Evolutionary conservation across 2,888 invertebrate genomes (phyloP), one percentile per base, ranked within the genome.

Genomic region (Spialia ferax): DNA sequence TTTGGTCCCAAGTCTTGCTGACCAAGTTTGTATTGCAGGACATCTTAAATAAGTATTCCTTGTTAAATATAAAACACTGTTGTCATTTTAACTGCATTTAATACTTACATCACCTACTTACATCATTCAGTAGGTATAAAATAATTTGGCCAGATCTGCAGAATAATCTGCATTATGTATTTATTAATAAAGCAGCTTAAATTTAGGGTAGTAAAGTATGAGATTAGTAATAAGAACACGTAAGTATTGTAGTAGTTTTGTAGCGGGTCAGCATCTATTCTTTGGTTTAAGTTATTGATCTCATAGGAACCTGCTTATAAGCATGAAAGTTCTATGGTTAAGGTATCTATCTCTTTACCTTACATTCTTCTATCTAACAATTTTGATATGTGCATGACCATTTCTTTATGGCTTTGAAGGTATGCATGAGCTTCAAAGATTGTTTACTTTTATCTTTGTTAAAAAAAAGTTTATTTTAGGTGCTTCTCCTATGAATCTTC

Each of bases 401-500:
- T 57, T 48, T 59, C 54, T 62, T 65, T 63, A 69, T 59, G 55
- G 64, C 72, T 74, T 69, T n/a, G 54, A 62, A 67, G 63, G 68
- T 55, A 35, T 75, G 77, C 75, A 77, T 75, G 75, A 20, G 22
- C 29, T 7, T 42, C 10, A 35, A 54, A 48, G 26, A 52, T 55
- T 10, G 11, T 69, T 50, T 52, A 55, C 29, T 18, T 61, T 42
- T 22, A 15, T 32, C 48, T 42, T 55, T 52, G 62, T 60, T 32
- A 52, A 45, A 54, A 67, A 48, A 50, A 48, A 56, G 18, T 15
- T 67, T 15, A 59, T 79, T 87, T 64, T 82, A 96, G 96, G 95
- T 96, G 96, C 82, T 95, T 96, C 77, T 96, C 97, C 1, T 96
- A 96, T 77, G 97, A 97, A 79, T 95, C 95, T 54, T 92, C 95